A percentile compares a stretch with the other conserved stretches of the same genome.
Evolutionary conservation across 2,888 invertebrate genomes (phyloP).

Genomic region (Gandaritis pyraliata): DNA sequence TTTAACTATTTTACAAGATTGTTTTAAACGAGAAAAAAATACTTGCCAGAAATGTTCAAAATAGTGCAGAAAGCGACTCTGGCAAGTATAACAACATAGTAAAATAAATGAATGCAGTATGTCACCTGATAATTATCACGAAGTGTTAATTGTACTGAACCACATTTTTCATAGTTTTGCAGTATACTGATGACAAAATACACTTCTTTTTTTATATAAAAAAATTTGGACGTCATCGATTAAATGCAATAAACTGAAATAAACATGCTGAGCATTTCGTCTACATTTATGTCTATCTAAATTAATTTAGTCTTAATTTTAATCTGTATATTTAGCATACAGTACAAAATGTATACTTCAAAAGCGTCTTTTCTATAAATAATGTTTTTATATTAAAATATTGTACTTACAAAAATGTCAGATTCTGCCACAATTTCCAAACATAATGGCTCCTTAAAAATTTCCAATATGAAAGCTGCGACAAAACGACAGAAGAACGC

Average conservation of each 20-base stretch:
- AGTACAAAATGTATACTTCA: slow-evolving; percentile 71
- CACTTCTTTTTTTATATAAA: slow-evolving; percentile 25
- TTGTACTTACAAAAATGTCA: slow-evolving; percentile 49
- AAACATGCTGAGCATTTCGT: slow-evolving; percentile 69
- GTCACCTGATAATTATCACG: slow-evolving; percentile 10
- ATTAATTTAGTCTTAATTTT: slow-evolving; percentile 63
- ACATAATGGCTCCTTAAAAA: slow-evolving; percentile 28
- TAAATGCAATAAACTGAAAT: slow-evolving; percentile 44
- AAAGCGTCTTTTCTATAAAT: slow-evolving; percentile 74
- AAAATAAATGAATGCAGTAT: slow-evolving; percentile 8
- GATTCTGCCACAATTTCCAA: slow-evolving; percentile 39
- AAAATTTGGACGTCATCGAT: slow-evolving; percentile 52
- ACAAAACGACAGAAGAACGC: slow-evolving; percentile 39
- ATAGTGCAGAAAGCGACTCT: slow-evolving; percentile 11
- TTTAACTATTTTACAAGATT: slow-evolving; percentile 44
- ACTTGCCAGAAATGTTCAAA: slow-evolving; percentile 16
- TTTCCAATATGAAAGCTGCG: slow-evolving; percentile 31
- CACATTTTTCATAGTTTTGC: neutral
- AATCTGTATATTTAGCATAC: slow-evolving; percentile 62
- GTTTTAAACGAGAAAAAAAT: slow-evolving; percentile 7
- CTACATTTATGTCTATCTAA: slow-evolving; percentile 79
- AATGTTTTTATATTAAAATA: slow-evolving; percentile 54
- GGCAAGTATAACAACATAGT: slow-evolving; percentile 24
- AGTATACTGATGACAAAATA: slow-evolving; percentile 1
- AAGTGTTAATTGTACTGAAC: slow-evolving; percentile 2